Conservation (phyloP, 1,140 invertebrate species). For the Caenorhabditis remanei region DNA sequence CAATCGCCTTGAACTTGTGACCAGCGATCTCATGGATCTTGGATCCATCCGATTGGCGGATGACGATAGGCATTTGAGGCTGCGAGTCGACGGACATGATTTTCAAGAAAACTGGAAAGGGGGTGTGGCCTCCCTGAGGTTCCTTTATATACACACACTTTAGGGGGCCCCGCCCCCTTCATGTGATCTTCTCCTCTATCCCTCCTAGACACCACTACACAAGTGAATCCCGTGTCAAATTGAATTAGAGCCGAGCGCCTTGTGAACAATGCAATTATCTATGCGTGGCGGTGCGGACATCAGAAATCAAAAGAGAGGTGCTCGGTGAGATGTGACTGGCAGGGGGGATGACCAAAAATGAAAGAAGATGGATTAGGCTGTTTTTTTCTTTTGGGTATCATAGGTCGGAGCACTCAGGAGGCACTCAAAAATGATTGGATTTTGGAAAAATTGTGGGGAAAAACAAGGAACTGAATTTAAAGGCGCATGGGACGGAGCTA, state of each 20-base stretch:
- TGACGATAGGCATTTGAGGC: not conserved
- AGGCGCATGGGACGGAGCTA: no score
- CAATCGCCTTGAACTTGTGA: constrained; percentile 46
- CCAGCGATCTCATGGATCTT: constrained; percentile 45
- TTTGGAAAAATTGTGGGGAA: not conserved
- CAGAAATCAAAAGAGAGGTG: constrained; percentile 4
- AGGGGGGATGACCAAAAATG: not conserved
- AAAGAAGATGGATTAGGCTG: not conserved
- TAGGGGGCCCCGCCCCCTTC: not conserved
- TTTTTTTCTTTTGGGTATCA: not conserved
- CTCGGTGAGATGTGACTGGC: not conserved
- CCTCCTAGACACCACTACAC: not conserved
- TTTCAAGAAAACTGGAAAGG: not conserved
- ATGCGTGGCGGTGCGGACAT: not conserved
- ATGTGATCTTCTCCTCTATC: not conserved
- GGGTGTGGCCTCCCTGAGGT: not conserved
- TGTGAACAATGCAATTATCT: constrained; percentile 38
- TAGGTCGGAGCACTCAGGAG: not conserved
- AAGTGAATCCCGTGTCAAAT: not conserved
- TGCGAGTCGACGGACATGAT: constrained; percentile 1
- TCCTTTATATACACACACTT: not conserved
- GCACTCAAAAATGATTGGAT: not conserved
- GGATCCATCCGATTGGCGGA: constrained; percentile 10
- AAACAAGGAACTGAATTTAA: no score
- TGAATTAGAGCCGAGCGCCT: not conserved